Conservation (phyloP, 1,140 invertebrate species). For the Nasonia vitripennis region DNA sequence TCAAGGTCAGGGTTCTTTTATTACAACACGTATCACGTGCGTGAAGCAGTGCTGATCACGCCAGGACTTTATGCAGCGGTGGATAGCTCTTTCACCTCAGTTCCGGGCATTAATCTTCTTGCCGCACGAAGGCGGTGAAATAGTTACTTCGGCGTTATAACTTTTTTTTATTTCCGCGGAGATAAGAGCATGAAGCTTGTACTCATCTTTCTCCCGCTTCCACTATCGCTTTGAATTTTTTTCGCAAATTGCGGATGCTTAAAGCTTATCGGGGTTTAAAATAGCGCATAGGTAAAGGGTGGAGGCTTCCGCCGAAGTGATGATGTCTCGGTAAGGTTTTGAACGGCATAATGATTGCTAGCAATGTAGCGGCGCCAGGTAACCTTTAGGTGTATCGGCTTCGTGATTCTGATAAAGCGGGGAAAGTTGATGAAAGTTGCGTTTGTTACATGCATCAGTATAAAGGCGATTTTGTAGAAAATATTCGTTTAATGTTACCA, state of each 20-base stretch:
- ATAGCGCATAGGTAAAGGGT: not conserved
- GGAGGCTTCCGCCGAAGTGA: not conserved
- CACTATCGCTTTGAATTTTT: not conserved
- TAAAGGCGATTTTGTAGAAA: too few relatives aligned
- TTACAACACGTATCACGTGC: not conserved
- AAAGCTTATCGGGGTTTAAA: not conserved
- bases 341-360: too few relatives aligned
- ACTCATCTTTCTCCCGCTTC: not conserved
- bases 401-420: too few relatives aligned
- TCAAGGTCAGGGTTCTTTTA: conserved; percentile 6
- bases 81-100: not conserved
- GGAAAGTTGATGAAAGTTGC: too few relatives aligned
- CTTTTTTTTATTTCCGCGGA: not conserved
- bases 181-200: not conserved
- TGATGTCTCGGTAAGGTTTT: not conserved
- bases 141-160: not conserved
- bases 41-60: not conserved
- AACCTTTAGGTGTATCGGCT: too few relatives aligned
- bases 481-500: too few relatives aligned
- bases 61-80: not conserved
- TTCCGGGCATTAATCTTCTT: not conserved
- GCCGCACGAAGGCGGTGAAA: not conserved
- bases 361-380: too few relatives aligned
- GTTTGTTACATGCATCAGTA: too few relatives aligned
- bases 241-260: not conserved